Percentiles rank a stretch among this genome's conserved stretches.
phyloP scores from a whole-genome alignment of 2,797 vertebrate genomes.

The Simalia tracyae region DNA sequence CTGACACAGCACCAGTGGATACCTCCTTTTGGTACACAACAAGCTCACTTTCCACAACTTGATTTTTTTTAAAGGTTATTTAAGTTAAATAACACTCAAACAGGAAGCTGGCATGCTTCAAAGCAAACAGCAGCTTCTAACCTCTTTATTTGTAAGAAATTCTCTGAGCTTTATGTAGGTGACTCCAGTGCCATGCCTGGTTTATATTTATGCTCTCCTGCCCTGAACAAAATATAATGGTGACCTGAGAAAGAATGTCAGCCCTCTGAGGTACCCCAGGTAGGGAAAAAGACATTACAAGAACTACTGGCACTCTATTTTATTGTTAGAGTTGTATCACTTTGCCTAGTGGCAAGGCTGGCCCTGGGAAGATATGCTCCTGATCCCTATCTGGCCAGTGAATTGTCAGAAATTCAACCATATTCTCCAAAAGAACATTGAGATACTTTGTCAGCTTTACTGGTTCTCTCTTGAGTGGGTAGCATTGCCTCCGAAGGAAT shows the following conservation, averaged over 20 bases:
- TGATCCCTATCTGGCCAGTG: background rate
- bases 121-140: background rate
- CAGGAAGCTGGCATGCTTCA: background rate
- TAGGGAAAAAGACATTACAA: too few species aligned
- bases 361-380: background rate
- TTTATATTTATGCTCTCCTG: background rate
- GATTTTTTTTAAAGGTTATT: background rate
- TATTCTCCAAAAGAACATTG: background rate
- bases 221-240: too few species aligned
- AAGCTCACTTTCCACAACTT: background rate
- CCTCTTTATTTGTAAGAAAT: background rate
- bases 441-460: too few species aligned
- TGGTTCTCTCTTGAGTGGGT: too few species aligned
- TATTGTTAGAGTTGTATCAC: background rate
- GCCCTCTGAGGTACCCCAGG: too few species aligned
- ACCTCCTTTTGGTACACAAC: background rate
- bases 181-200: background rate
- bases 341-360: background rate
- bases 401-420: background rate
- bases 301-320: too few species aligned
- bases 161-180: background rate
- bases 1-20: background rate
- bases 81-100: background rate
- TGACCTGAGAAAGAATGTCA: too few species aligned
- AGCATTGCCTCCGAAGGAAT: too few species aligned